Evolutionary conservation across 2,113 vertebrate species (phyloP), one percentile per base, ranked within the genome.

Genomic region (Xyrauchen texanus): DNA sequence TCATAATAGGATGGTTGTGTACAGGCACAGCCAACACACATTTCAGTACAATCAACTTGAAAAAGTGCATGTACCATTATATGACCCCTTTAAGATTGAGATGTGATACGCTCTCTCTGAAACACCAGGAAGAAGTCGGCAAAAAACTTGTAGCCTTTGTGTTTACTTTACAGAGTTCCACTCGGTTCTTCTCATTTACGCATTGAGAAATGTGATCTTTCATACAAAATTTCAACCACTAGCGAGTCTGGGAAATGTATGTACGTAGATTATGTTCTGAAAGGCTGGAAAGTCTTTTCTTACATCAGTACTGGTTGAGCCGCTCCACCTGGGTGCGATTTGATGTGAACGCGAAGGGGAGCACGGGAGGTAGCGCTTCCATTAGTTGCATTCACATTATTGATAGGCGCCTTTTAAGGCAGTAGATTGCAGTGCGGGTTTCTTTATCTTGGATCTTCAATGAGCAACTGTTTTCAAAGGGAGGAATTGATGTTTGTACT

Each of bases 211-310:
- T 34, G 21, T 34, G 21, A 34, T 34, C 21, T 34, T 34, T 34
- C 21, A 34, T 63, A 21, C 46, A 60, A 81, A 79, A 81, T 75
- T 49, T 62, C 52, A 79, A 68, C 57, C 71, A 55, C 83, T 76
- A 67, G 66, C 60, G 82, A 86, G 81, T 84, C 70, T 62, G 78
- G 80, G 64, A 82, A 83, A 84, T 34, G 21, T 34, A 34, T 34
- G 81, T 79, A 86, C 83, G 85, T 51, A 86, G 81, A 86, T 86
- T 66, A 64, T 66, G 79, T 82, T 82, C 79, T 85, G 81, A 83
- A 81, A 76, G 13, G 51, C 82, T 51, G 69, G 61, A 45, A 83
- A 78, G 13, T 34, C 34, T 85, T 68, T 73, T 34, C 21, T 78
- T 66, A 66, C 71, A 79, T 60, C 77, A 78, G 15, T 15, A 51